Percentiles rank a stretch among this genome's conserved stretches.
phyloP scores from a whole-genome alignment of 2,113 vertebrate genomes.

The Empidonax alnorum region DNA sequence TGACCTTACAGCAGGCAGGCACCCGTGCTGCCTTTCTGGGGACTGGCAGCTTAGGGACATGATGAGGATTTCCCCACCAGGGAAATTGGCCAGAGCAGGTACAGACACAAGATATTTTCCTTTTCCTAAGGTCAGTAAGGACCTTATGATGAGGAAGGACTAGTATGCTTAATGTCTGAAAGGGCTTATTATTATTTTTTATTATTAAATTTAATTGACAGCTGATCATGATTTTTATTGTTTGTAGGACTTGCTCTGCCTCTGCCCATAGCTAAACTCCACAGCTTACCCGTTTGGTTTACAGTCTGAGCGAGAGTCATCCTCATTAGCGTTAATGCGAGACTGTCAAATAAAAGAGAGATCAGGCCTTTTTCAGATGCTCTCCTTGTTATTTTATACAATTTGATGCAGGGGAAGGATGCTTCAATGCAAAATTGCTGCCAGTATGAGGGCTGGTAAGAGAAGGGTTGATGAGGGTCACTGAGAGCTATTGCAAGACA shows the following conservation, averaged over 20 bases:
- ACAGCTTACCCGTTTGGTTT: slow-evolving; percentile 26
- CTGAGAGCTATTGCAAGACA: neutral
- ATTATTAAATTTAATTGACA: slow-evolving; percentile 15
- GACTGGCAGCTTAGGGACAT: accelerated
- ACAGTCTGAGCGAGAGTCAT: neutral
- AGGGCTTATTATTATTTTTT: neutral
- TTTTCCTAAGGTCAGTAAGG: neutral
- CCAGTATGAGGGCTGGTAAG: neutral
- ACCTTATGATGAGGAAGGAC: neutral
- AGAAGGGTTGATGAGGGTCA: neutral
- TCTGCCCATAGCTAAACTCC: neutral
- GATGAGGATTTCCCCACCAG: neutral
- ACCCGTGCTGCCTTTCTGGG: neutral
- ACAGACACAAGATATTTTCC: neutral
- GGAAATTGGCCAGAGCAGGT: neutral
- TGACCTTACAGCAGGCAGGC: neutral
- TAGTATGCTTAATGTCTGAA: neutral
- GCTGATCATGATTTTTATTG: neutral
- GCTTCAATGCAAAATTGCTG: neutral
- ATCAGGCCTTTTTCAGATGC: neutral
- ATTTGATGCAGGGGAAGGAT: neutral
- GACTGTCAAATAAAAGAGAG: neutral
- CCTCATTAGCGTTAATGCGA: neutral
- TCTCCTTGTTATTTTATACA: neutral
- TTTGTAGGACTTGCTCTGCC: neutral